phyloP scores from a whole-genome alignment of 2,797 vertebrate species.

The Fratercula arctica region DNA sequence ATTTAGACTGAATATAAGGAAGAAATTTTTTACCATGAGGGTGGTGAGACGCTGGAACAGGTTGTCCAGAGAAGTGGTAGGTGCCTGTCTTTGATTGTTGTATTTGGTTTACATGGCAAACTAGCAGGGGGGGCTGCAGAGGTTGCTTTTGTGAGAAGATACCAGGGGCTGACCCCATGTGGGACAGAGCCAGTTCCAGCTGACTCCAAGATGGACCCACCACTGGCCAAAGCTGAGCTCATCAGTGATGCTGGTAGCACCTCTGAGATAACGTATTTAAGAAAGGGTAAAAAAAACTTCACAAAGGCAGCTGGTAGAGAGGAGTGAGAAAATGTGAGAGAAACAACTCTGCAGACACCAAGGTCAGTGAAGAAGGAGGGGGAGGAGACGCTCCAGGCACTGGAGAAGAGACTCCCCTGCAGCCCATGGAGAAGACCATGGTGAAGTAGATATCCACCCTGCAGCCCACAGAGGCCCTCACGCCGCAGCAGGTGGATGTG shows the following conservation, averaged over 20 bases:
- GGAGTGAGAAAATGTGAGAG: not conserved
- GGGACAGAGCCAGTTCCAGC: not conserved
- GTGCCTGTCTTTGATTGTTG: not conserved
- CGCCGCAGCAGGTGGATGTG: not conserved
- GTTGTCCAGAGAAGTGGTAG: not conserved
- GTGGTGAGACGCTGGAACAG: not conserved
- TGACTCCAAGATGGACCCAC: rapidly evolving
- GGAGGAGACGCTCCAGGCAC: not conserved
- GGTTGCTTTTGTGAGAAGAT: not conserved
- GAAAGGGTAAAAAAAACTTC: not conserved
- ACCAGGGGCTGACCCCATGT: not conserved
- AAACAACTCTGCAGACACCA: not conserved
- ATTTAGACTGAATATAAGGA: not conserved
- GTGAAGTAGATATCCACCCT: not conserved
- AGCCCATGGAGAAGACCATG: not conserved
- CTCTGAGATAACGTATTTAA: not conserved
- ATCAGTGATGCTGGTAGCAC: rapidly evolving
- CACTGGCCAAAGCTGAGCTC: not conserved
- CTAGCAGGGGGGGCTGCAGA: rapidly evolving
- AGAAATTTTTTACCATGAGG: not conserved
- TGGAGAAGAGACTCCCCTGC: not conserved
- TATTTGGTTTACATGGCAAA: not conserved
- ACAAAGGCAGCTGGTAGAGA: not conserved
- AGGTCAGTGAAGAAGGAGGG: not conserved
- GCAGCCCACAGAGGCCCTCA: not conserved